Base-by-base conservation (phyloP, 2,797 vertebrate species). In the Hypotaenidia okinawae region DNA sequence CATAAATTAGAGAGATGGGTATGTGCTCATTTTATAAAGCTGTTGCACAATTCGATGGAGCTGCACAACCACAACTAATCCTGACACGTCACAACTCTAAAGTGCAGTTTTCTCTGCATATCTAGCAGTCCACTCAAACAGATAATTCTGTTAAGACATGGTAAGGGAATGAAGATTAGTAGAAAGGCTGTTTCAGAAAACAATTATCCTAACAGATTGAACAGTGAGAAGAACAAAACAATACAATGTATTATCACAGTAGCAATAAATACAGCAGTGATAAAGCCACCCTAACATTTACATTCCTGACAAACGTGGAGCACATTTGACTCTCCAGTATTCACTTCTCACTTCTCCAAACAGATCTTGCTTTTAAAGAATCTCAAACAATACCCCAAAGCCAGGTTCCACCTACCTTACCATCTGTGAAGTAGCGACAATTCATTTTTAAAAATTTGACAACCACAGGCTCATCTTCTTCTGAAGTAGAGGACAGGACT, bases 381-480 rank as follows among this genome's bases (percentile, higher is more conserved):
- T 57, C 41, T 55, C n/a, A 62, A 68, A 66, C 24, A 70, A 67
- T 24, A 16, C 30, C n/a, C 52, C 25, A 64, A 64, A 87, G 37
- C 16, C 68, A 64, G 33, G 49, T 59, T 87, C 27, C 49, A 96
- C 97, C 68, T 97, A 99, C 99, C 99, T 99, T 99, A 92, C 99
- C 99, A 67, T 99, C 99, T 1, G 99, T 99, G 97, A 99, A 99
- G 92, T 99, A 99, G 73, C 99, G 99, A 97, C 99, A 99, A 97
- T 99, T 99, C 99, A 99, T 99, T 98, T 99, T 99, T 91, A 99
- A 98, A 97, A 99, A 99, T 96, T 99, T 99, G 78, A 99, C 98
- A 2, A 98, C 98, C 12, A 98, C 97, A 1, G 99, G 99, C 84
- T 99, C 99, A 73, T 99, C 99, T 49, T 99, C 99, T 96, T 99